phyloP scores from a whole-genome alignment of 2,113 vertebrate genomes.

The Pitta sordida region DNA sequence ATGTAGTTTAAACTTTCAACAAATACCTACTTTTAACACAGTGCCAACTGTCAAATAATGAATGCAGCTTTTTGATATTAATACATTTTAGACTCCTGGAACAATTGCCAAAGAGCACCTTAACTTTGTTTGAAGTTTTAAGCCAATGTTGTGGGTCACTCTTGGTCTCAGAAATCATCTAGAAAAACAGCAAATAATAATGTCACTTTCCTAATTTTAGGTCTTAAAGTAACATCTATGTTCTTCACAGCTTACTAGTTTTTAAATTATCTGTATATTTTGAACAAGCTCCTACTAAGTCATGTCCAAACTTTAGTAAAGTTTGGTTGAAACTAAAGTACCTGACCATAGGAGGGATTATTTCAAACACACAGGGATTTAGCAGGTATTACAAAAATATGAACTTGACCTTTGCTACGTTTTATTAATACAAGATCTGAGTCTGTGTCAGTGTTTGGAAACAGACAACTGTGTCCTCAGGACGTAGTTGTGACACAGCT shows the following conservation, averaged over 20 bases:
- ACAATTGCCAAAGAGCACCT: not conserved
- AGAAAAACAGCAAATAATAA: not conserved
- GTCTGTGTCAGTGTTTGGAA: constrained; percentile 10
- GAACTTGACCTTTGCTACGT: constrained; percentile 62
- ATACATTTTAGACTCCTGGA: not conserved
- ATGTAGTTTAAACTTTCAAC: not conserved
- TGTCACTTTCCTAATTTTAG: constrained; percentile 53
- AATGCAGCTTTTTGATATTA: not conserved
- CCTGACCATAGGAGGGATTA: constrained; percentile 46
- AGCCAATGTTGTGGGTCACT: not conserved
- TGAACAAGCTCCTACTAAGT: constrained; percentile 42
- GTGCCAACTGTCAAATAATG: not conserved
- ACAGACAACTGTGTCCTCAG: constrained; percentile 9
- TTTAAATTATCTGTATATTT: constrained; percentile 55
- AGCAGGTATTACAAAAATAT: constrained; percentile 66
- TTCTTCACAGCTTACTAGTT: constrained; percentile 61
- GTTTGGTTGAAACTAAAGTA: constrained; percentile 49
- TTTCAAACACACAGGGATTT: constrained; percentile 57
- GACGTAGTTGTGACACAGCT: not conserved
- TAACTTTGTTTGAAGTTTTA: constrained; percentile 1
- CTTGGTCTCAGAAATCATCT: not conserved
- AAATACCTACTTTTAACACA: not conserved
- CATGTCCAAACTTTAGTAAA: constrained; percentile 43
- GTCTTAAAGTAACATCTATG: constrained; percentile 29
- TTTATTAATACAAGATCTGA: constrained; percentile 3